Evolutionary conservation across 2,113 vertebrate species (phyloP), one percentile per base, ranked within the genome.

Genomic region (Gasterosteus nipponicus): DNA sequence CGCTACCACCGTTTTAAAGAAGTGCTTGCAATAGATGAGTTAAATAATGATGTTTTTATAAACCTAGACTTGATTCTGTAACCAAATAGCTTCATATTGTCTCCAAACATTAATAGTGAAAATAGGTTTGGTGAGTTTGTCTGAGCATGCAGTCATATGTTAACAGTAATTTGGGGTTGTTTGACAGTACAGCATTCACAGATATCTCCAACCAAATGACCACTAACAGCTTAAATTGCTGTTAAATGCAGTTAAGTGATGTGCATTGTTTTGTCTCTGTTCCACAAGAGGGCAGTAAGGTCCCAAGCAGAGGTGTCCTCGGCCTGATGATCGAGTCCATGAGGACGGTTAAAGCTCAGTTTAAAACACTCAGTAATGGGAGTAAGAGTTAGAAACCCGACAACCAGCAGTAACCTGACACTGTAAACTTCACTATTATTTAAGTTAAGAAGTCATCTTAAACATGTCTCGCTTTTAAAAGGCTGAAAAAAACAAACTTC

Each of bases 271-370:
- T 70, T 42, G 35, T 67, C 79, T 46, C 22, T 71, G 31, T 61
- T 77, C 92, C 92, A 91, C 92, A 77, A 90, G 91, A 89, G 92
- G 92, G 92, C 90, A 92, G 88, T 90, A 86, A 87, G 31, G 86
- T 70, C 84, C 74, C 73, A 63, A 69, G 60, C 63, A 80, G 62
- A 46, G 16, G 8, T 68, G 78, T 79, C 75, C 71, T 69, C 18
- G 6, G 6, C 29, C 49, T 15, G 29, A 59, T n/a, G 87, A 82
- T 87, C 74, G 73, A 64, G 91, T 92, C 89, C 87, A 85, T 15
- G 3, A 64, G 56, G 29, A 47, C 71, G 73, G 83, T 79, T 73
- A 57, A 61, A 54, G 73, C 81, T 76, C 53, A 33, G 51, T 86
- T 67, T 64, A n/a, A 67, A 74, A 83, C 57, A 15, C 44, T 64